phyloP scores from a whole-genome alignment of 2,113 vertebrate genomes.

The Anguilla japonica region DNA sequence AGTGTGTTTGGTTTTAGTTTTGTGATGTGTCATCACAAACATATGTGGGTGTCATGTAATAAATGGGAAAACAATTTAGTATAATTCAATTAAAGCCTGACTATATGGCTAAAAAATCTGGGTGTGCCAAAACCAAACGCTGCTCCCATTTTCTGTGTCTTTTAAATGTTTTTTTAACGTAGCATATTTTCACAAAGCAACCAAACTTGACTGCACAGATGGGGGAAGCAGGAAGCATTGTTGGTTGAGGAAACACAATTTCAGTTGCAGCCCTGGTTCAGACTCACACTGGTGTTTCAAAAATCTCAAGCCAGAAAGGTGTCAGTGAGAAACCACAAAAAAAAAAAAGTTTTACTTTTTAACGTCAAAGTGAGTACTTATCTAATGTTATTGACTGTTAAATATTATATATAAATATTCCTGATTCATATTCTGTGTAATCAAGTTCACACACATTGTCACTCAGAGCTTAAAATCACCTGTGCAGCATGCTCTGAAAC shows the following conservation, averaged over 20 bases:
- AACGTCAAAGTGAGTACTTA: too few relatives aligned
- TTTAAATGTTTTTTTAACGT: not conserved
- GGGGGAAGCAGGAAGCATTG: not conserved
- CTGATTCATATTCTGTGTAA: not conserved
- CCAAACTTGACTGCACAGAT: not conserved
- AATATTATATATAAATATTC: not conserved
- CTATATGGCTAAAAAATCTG: not conserved
- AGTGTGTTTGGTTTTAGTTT: not conserved
- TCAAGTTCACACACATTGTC: not conserved
- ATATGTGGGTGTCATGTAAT: not conserved
- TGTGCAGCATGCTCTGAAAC: not conserved
- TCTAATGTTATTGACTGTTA: not conserved
- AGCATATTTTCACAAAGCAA: not conserved
- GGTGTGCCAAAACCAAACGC: not conserved
- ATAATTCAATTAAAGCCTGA: not conserved
- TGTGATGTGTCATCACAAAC: not conserved
- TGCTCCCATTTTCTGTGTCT: not conserved
- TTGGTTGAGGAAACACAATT: not conserved
- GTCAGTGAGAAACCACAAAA: too few relatives aligned
- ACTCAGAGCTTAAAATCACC: not conserved
- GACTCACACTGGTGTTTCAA: too few relatives aligned
- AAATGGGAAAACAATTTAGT: not conserved
- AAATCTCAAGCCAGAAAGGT: too few relatives aligned
- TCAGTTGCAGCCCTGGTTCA: too few relatives aligned
- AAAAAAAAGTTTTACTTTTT: too few relatives aligned